Evolutionary conservation across 2,797 vertebrate species (phyloP).

Genomic region (Amphiprion clarkii): DNA sequence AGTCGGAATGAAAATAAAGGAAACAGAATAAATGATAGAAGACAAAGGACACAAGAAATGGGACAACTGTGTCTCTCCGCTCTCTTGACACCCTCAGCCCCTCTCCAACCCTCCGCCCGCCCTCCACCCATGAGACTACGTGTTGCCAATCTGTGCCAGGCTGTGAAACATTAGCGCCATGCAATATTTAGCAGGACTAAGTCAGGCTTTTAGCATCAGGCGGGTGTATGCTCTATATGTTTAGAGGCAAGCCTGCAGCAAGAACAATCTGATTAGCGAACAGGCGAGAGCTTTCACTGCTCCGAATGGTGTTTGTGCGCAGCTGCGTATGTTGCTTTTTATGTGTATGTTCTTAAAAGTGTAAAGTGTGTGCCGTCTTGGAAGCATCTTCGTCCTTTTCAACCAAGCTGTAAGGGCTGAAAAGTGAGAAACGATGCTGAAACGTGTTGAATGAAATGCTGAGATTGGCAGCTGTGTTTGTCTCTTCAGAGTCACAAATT

Average conservation of each 20-base stretch:
- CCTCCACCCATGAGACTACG: slow-evolving; percentile 60
- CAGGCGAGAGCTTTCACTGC: slow-evolving; percentile 63
- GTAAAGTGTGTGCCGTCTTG: not conserved
- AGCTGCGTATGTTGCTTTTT: slow-evolving; percentile 15
- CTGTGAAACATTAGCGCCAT: slow-evolving; percentile 80
- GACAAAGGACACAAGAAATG: not conserved
- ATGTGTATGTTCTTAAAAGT: slow-evolving; percentile 11
- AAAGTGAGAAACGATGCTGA: slow-evolving; percentile 30
- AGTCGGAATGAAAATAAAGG: not conserved
- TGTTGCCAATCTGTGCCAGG: slow-evolving; percentile 77
- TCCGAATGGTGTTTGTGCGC: slow-evolving; percentile 36
- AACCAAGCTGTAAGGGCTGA: slow-evolving; percentile 5
- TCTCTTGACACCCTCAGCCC: slow-evolving; percentile 6
- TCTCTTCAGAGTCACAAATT: not conserved
- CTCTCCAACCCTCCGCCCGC: slow-evolving; percentile 34
- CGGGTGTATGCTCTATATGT: slow-evolving; percentile 72
- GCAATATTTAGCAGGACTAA: slow-evolving; percentile 85
- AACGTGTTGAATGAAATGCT: slow-evolving; percentile 14
- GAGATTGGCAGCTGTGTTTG: slow-evolving; percentile 5
- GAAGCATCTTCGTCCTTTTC: slow-evolving; percentile 29
- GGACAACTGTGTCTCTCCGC: slow-evolving; percentile 7
- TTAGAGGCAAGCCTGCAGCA: slow-evolving; percentile 79
- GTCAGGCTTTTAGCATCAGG: slow-evolving; percentile 81
- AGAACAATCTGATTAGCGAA: slow-evolving; percentile 73
- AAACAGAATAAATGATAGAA: not conserved